Percentiles rank a stretch among this genome's conserved stretches.
These are phyloP conservation scores for Agrotis segetum DNA, from an alignment of 2,888 invertebrate species.

Conservation along the genomic window DNA sequence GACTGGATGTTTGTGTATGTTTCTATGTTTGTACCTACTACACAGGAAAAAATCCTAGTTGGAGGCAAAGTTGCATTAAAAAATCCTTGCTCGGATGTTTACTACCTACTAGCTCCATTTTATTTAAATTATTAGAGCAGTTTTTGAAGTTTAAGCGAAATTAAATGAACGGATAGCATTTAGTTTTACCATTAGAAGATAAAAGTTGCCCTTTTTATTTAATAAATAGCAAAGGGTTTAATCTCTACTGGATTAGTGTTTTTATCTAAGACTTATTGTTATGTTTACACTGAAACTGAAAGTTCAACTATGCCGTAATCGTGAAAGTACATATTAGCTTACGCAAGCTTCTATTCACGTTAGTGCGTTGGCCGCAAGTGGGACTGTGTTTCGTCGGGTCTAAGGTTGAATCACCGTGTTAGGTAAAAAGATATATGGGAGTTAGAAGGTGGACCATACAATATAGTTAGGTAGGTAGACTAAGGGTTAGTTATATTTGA, in stretches of 20 bases:
- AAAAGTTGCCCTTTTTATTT: constrained; percentile 1
- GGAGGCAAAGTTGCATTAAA: too few species aligned
- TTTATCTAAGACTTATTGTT: not conserved
- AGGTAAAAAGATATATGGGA: constrained; percentile 1
- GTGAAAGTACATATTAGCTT: not conserved
- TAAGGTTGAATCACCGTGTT: constrained; percentile 20
- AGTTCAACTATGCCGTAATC: not conserved
- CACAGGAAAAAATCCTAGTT: too few species aligned
- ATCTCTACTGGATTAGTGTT: not conserved
- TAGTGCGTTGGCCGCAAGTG: constrained; percentile 3
- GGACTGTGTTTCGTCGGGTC: constrained; percentile 7
- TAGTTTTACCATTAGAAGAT: too few species aligned
- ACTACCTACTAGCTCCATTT: too few species aligned
- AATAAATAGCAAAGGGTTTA: not conserved
- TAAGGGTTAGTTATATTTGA: too few species aligned
- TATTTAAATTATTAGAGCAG: too few species aligned
- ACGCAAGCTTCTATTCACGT: not conserved
- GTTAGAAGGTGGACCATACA: constrained; percentile 4
- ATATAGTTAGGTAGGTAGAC: too few species aligned
- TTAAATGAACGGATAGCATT: too few species aligned
- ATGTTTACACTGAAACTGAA: not conserved
- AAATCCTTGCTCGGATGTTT: too few species aligned
- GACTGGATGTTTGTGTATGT: too few species aligned
- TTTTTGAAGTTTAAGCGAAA: too few species aligned
- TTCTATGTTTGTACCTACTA: too few species aligned